Evolutionary conservation across 2,113 vertebrate species (phyloP).

Genomic region (Thryonomys swinderianus): DNA sequence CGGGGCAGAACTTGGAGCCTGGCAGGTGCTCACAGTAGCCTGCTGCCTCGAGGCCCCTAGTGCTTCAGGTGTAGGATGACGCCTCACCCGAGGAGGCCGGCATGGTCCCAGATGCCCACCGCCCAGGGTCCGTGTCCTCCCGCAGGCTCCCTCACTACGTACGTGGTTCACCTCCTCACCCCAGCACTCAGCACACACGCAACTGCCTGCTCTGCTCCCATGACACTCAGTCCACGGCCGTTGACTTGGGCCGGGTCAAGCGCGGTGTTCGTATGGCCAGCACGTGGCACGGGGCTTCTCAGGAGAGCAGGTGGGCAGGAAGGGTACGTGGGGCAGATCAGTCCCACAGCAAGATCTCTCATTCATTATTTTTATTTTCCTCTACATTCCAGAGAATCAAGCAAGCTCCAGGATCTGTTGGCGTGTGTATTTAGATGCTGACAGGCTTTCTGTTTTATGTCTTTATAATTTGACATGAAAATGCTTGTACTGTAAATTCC

Average conservation of each 20-base stretch:
- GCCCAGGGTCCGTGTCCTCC: neutral
- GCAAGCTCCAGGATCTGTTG: neutral
- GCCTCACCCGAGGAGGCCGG: neutral
- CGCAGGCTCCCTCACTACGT: neutral
- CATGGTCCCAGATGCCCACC: neutral
- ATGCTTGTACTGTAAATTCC: neutral
- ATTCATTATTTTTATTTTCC: conserved; percentile 26
- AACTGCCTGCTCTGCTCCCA: neutral
- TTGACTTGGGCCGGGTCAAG: neutral
- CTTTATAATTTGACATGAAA: neutral
- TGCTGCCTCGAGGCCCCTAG: neutral
- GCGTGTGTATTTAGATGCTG: neutral
- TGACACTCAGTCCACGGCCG: neutral
- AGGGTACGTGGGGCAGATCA: neutral
- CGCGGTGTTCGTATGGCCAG: neutral
- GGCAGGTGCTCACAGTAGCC: neutral
- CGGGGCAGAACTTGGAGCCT: too few relatives aligned
- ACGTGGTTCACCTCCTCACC: too few relatives aligned
- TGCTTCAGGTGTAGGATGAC: neutral
- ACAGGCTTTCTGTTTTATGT: neutral
- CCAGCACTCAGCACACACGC: too few relatives aligned
- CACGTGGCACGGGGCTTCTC: neutral
- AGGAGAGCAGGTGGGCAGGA: neutral
- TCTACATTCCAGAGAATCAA: conserved; percentile 1
- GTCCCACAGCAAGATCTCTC: conserved; percentile 26